Percentiles rank a stretch among this genome's conserved stretches.
These are phyloP conservation scores for Thaumatotibia leucotreta DNA, from an alignment of 1,140 invertebrate species.

Conservation along the genomic window DNA sequence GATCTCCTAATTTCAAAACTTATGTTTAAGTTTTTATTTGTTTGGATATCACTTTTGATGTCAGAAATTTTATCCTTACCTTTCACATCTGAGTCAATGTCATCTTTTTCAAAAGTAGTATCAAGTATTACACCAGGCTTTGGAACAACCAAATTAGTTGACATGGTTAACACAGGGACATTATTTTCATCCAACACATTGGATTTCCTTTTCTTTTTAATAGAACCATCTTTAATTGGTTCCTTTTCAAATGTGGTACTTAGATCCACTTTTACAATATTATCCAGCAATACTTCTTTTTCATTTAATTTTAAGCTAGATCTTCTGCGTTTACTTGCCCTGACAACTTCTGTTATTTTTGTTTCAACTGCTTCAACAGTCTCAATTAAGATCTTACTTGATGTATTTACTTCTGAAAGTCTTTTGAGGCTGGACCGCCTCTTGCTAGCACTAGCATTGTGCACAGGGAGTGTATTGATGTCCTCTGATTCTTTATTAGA, in stretches of 20 bases:
- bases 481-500: neutral
- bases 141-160: neutral
- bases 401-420: neutral
- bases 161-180: neutral
- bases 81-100: neutral
- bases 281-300: neutral
- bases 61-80: conserved; percentile 2
- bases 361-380: neutral
- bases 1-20: neutral
- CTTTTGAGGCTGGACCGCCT: neutral
- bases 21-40: neutral
- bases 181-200: neutral
- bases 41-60: neutral
- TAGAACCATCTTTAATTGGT: neutral
- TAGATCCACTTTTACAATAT: neutral
- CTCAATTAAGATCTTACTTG: neutral
- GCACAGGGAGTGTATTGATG: neutral
- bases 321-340: neutral
- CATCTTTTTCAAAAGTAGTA: conserved; percentile 23
- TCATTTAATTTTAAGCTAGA: neutral
- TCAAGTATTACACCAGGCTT: conserved; percentile 8
- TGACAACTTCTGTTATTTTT: neutral
- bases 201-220: conserved; percentile 2
- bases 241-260: conserved; percentile 13
- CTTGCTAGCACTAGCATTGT: neutral